Evolutionary conservation across 2,888 invertebrate genomes (phyloP), one percentile per base, ranked within the genome.

Genomic region (Zaprionus bogoriensis): DNA sequence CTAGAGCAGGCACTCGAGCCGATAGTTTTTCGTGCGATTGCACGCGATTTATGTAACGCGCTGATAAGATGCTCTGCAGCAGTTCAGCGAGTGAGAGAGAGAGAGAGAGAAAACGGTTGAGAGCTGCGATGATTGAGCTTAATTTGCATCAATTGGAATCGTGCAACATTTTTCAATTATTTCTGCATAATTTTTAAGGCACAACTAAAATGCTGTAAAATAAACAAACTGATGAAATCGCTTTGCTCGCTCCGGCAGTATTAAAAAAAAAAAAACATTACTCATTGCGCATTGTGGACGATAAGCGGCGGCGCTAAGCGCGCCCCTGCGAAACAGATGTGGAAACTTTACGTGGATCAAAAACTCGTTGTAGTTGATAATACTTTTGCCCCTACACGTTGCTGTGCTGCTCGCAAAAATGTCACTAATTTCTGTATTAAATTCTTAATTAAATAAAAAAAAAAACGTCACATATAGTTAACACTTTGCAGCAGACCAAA

Each of bases 391-490:
- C 27, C 61, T 48, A 65, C 58, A 74, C 28, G 47, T 41, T 50
- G 28, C 30, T 19, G 23, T 14, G 46, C 10, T 41, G 30, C 4
- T 12, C 39, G 54, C 46, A 75, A 71, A 85, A 65, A 68, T 85
- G 62, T 64, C 72, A 79, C 73, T 66, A 62, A 82, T 71, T 74
- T 71, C 47, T 60, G 38, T 70, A 66, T 67, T 69, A 69, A 74
- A 62, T 60, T 58, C 47, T 64, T 67, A 64, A 66, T 71, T 78
- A 48, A 76, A 78, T 70, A 75, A 75, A 71, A 75, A 75, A 71
- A 75, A 64, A 50, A 79, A 74, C 72, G 72, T 76, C 79, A 76
- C 64, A 67, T 66, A 59, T 55, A 62, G 76, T 78, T 76, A 67
- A 65, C 72, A 76, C 82, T 67, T 77, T 51, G 36, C 46, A 52